Base-by-base conservation (phyloP, 1,140 invertebrate species). In the Schmidtea mediterranea region DNA sequence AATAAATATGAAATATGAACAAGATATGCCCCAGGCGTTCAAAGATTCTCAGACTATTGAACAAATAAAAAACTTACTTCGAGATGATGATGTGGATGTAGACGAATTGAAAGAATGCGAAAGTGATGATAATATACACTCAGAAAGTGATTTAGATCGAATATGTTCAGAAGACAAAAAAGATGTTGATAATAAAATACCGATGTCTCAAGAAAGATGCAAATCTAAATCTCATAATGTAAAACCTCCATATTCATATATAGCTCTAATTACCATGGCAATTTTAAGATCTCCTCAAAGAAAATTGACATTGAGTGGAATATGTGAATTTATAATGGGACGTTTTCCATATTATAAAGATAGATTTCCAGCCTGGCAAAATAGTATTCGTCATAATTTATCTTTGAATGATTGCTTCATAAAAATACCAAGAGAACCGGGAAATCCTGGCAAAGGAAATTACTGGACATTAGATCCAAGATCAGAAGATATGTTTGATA, bases 401-500 rank as follows among this genome's bases (percentile, higher is more conserved):
- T 86, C 80, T 10, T 68, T 98, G 36, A 98, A 98, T 66, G 90
- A 97, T 63, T 98, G 90, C 59, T 98, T 98, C 65, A 80, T 97
- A 16, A 98, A 98, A 68, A 87, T 97, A 40, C 84, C 90, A 0
- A 69, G 90, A 2, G 89, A 95, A 62, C 87, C 89, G 0, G 89
- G 87, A 0, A 95, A 97, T 61, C 90, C 92, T 0, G 87, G 87
- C 0, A 97, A 97, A 58, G 90, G 90, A 0, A 97, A 95, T 60
- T 97, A 95, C 65, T 97, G 90, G 90, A 89, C 86, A 0, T 63
- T 98, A 41, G 87, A 98, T 66, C 90, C 90, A 0, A 68, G 83
- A 49, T 82, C 82, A 1, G 84, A 94, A 59, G 83, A 95, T 59
- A 98, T 98, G 92, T 97, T 98, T 58, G 90, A 97, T 60, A 97